phyloP scores from a whole-genome alignment of 1,140 invertebrate species.

The Philotrypesis tridentata region DNA sequence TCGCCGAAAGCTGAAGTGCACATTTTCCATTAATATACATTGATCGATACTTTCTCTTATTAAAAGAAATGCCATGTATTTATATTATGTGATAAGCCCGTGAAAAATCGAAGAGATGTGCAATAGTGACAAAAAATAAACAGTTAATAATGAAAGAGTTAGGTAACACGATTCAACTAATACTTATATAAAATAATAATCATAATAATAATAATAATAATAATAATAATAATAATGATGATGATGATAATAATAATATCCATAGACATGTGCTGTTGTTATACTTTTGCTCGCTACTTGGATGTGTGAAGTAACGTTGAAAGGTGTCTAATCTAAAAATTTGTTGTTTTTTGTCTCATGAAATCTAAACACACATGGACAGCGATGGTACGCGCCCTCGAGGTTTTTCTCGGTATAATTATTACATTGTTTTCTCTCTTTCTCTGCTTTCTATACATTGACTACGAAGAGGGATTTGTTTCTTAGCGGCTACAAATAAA shows the following conservation, averaged over 20 bases:
- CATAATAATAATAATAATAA: slow-evolving; percentile 34
- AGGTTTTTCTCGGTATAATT: slow-evolving; percentile 13
- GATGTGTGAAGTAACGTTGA: slow-evolving; percentile 23
- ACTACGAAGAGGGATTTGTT: slow-evolving; percentile 64
- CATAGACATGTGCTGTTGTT: slow-evolving; percentile 31
- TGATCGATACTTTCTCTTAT: slow-evolving; percentile 30
- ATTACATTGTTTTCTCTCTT: slow-evolving; percentile 33
- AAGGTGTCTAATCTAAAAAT: slow-evolving; percentile 42
- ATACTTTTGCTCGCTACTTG: slow-evolving; percentile 32
- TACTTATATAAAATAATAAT: slow-evolving; percentile 47
- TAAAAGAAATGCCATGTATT: slow-evolving; percentile 22
- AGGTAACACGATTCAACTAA: slow-evolving; percentile 51
- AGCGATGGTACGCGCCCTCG: not conserved
- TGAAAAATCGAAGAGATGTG: slow-evolving; percentile 32
- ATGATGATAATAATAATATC: slow-evolving; percentile 46
- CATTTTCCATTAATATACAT: slow-evolving; percentile 18
- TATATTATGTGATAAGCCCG: not conserved
- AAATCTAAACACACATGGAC: slow-evolving; percentile 40
- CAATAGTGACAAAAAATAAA: slow-evolving; percentile 44
- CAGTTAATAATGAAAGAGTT: slow-evolving; percentile 43
- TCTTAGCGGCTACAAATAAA: slow-evolving; percentile 68
- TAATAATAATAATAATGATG: slow-evolving; percentile 29
- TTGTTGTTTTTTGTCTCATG: slow-evolving; percentile 22
- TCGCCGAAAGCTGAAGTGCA: slow-evolving; percentile 13
- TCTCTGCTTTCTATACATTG: slow-evolving; percentile 62